Base-by-base conservation (phyloP, 1,140 invertebrate genomes). In the Drosophila sechellia region DNA sequence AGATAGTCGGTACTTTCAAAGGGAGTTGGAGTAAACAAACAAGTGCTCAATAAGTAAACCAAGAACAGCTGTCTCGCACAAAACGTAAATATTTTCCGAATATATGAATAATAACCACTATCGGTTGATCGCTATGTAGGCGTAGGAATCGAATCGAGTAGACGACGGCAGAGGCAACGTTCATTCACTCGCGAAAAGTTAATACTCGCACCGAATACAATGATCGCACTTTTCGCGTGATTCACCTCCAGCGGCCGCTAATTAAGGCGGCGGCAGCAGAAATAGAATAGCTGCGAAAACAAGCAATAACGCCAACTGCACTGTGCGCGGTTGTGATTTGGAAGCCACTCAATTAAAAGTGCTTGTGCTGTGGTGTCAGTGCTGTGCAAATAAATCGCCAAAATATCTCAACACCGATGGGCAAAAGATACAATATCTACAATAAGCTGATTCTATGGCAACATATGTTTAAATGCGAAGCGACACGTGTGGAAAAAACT, bases 1-100 rank as follows among this genome's bases (percentile, higher is more conserved):
- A 22, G 35, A 35, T 22, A 42, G 43, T 12, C 55, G 13, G 34
- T 52, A 54, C 35, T 37, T 37, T 5, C 31, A 50, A 55, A 8
- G n/a, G 49, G 17, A 56, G 50, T 69, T 22, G 13, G 22, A 64
- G 48, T 59, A 54, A 75, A 55, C 53, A 76, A 75, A 65, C 57
- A 68, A 68, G 39, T 66, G 72, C 52, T 60, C 63, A 48, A 48
- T 66, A 61, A 70, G 64, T 60, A 76, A 79, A 76, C 54, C 27
- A 17, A 57, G 63, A 85, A 81, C 81, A 85, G 81, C 81, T 85
- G 81, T 74, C 64, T 22, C 39, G 40, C 35, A 35, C 48, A 45
- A 56, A 81, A 64, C 35, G 49, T 15, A 59, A 61, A 48, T 64
- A 64, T 55, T 55, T 27, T 13, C 46, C 15, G 46, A 17, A 13